Evolutionary conservation across 2,113 vertebrate species (phyloP), one percentile per base, ranked within the genome.

Genomic region (Macquaria australasica): DNA sequence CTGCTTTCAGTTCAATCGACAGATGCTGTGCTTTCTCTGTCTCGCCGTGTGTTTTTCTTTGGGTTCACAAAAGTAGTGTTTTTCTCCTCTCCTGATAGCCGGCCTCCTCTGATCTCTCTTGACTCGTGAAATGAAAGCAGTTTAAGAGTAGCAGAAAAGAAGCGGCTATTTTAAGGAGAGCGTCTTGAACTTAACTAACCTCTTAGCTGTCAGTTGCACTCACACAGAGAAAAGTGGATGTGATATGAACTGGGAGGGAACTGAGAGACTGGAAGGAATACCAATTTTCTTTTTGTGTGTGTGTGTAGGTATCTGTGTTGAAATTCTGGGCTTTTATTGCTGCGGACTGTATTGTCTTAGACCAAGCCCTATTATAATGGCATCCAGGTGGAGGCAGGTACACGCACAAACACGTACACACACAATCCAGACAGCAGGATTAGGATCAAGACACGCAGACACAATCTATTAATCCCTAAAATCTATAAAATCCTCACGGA

Each of bases 151-250:
- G 82, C 69, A 56, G 77, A 79, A 84, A 59, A 81, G 86, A 92
- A 85, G 80, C 7, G 34, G 53, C 87, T 88, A 90, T 92, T 92
- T 91, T 91, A 82, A 87, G 81, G 76, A 66, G 72, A 62, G 31
- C 64, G 55, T 53, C 64, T 82, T 72, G 62, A 86, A 86, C 82
- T 66, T 71, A 81, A 68, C 79, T 66, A 83, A 83, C 79, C 85
- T 76, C 73, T 28, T 28, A 37, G 84, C 80, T 91, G 82, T 91
- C 89, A 88, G 63, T 43, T 76, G 84, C 55, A 20, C 82, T 85
- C 71, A 83, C 39, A 28, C 56, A 51, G 82, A 87, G 83, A 74
- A 75, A 74, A 87, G 83, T 81, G 78, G 78, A 90, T 82, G 74
- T 68, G 85, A 62, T 81, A 34, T 68, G 50, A 86, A 79, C 86